A percentile compares a stretch with the other conserved stretches of the same genome.
phyloP scores from a whole-genome alignment of 1,140 invertebrate species.

The Eciton burchellii region DNA sequence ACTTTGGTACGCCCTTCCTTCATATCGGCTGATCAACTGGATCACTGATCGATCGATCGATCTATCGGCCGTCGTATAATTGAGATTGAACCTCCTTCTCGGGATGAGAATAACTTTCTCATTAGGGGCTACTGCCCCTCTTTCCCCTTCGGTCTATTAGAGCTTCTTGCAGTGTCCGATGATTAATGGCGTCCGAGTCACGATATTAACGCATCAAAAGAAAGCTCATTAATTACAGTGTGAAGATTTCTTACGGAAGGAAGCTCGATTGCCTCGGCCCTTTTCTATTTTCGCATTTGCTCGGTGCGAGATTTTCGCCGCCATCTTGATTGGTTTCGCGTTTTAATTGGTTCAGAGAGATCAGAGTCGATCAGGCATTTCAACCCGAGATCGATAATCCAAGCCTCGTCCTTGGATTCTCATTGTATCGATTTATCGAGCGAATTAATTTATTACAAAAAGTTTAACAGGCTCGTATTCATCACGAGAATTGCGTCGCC shows the following conservation, averaged over 20 bases:
- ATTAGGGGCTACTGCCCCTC: not conserved
- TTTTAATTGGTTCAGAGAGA: too few relatives aligned
- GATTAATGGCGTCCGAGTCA: not conserved
- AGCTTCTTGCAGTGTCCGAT: not conserved
- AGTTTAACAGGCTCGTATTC: too few relatives aligned
- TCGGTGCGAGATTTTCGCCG: too few relatives aligned
- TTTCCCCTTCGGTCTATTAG: not conserved
- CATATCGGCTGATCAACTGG: constrained; percentile 3
- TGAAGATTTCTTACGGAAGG: not conserved
- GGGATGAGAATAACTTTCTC: constrained; percentile 15
- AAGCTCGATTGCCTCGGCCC: too few relatives aligned
- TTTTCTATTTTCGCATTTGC: too few relatives aligned
- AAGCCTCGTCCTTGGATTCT: too few relatives aligned
- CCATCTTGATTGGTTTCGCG: too few relatives aligned
- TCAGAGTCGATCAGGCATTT: too few relatives aligned
- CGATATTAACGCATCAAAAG: not conserved
- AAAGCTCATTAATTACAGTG: not conserved
- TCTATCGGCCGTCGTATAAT: constrained; percentile 1
- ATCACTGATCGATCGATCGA: constrained; percentile 2
- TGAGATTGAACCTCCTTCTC: not conserved
- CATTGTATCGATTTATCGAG: too few relatives aligned
- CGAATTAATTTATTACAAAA: too few relatives aligned
- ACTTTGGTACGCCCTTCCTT: not conserved
- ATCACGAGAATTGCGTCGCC: too few relatives aligned
- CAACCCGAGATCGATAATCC: too few relatives aligned